Percentiles rank a stretch among this genome's conserved stretches.
These are phyloP conservation scores for Lithophane semibrunnea DNA, from an alignment of 2,888 invertebrate species.

Conservation along the genomic window DNA sequence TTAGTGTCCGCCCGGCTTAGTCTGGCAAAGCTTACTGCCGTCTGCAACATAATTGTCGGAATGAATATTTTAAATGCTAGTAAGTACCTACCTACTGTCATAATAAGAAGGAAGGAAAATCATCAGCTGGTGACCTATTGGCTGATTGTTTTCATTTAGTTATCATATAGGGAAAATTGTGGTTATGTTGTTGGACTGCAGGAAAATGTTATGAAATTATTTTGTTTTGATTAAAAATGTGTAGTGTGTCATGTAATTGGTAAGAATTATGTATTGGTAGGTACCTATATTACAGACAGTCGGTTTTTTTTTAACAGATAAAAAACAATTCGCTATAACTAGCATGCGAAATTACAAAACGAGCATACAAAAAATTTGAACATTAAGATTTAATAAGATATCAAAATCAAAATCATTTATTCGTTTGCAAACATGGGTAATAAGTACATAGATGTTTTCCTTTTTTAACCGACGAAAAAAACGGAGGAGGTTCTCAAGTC, in stretches of 20 bases:
- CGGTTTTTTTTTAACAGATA: too few species aligned
- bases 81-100: background rate
- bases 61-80: conserved; percentile 45
- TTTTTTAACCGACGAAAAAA: too few species aligned
- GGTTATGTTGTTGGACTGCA: fast-evolving
- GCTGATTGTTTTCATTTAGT: conserved; percentile 17
- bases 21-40: conserved; percentile 19
- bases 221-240: background rate
- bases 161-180: conserved; percentile 7
- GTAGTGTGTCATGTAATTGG: background rate
- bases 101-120: conserved; percentile 18
- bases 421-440: too few species aligned
- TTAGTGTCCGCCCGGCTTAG: conserved; percentile 40
- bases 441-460: too few species aligned
- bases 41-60: conserved; percentile 55
- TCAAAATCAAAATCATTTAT: too few species aligned
- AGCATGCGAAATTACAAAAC: too few species aligned
- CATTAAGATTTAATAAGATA: too few species aligned
- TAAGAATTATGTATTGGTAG: too few species aligned
- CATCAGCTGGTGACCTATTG: background rate
- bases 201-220: conserved; percentile 1
- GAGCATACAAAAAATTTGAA: too few species aligned
- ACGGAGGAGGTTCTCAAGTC: too few species aligned
- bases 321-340: too few species aligned
- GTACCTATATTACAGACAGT: too few species aligned